Conservation (phyloP, 2,113 vertebrate genomes). For the Cricetomys ansorgei region DNA sequence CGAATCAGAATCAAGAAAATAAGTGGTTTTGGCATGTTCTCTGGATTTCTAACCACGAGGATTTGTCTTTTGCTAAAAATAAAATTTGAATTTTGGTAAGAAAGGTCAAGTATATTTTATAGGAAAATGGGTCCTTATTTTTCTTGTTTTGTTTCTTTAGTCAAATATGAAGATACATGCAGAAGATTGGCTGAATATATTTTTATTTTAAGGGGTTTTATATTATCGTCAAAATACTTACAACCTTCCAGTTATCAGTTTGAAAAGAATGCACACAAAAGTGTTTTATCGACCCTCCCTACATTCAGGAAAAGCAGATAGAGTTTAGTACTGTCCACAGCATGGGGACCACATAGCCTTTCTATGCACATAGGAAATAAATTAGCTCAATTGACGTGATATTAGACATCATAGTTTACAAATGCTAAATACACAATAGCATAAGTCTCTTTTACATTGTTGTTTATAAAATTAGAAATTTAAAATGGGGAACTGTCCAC, state of each 20-base stretch:
- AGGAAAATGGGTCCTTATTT: not conserved
- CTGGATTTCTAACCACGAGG: not conserved
- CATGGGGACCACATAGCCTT: not conserved
- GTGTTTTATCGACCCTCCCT: not conserved
- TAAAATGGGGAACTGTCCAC: not conserved
- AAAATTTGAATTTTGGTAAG: not conserved
- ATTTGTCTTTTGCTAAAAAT: not conserved
- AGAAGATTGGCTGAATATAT: not conserved
- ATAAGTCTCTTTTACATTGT: conserved; percentile 12
- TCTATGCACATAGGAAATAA: not conserved
- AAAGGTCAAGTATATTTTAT: conserved; percentile 8
- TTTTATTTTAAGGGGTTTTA: not conserved
- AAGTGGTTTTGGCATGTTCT: not conserved
- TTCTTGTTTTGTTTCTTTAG: not conserved
- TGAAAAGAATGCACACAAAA: not conserved
- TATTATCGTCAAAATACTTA: not conserved
- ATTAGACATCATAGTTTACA: not conserved
- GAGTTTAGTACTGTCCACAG: not conserved
- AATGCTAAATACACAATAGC: conserved; percentile 16
- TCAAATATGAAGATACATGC: conserved; percentile 8
- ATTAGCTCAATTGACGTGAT: not conserved
- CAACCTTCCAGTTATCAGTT: not conserved
- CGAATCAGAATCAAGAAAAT: not conserved
- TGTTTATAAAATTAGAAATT: conserved; percentile 58
- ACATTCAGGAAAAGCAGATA: not conserved